Base-by-base conservation (phyloP, 2,888 invertebrate genomes). In the Agrotis ipsilon region DNA sequence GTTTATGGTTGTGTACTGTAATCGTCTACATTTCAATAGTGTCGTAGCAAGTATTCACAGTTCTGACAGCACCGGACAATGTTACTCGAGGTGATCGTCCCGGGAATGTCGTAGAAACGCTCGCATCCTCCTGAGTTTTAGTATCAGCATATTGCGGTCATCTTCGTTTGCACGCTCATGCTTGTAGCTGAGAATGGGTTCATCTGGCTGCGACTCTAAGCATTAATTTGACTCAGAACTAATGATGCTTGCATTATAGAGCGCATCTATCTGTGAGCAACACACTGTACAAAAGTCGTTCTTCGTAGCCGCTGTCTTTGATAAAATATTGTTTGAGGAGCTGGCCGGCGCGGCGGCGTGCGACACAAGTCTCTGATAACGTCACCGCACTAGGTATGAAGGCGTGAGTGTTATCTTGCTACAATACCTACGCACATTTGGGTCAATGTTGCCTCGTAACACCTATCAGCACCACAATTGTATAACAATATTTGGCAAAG, bases 391-490 rank as follows among this genome's bases (percentile, higher is more conserved):
- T 3, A 11, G 3, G 14, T 43, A 54, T n/a, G 55, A 27, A 51
- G 45, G 55, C 63, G 62, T 52, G 32, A 63, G 58, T 60, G 61
- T 78, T 76, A 76, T 78, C 76, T 39, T 5, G 11, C 55, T 21
- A 72, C 62, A 51, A 59, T 58, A 66, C 57, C 27, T 48, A 39
- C 67, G 46, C 55, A 45, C 45, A 80, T 76, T 69, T 76, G 60
- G 77, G 79, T 80, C 81, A 80, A 61, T 72, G 77, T 45, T 72
- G 72, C 19, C 9, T 52, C 63, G 49, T 64, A 59, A 46, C 71
- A 51, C 19, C 49, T 52, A 57, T 61, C 51, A 51, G 52, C 19
- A 48, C 16, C 54, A 54, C 48, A 63, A 24, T 13, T 13, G 60
- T 4, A 48, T n/a, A 16, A n/a, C 51, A 46, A 52, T 32, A 48